Percentiles rank a stretch among this genome's conserved stretches.
Conservation (phyloP, 2,113 vertebrate species). For the Tauraco erythrolophus region DNA sequence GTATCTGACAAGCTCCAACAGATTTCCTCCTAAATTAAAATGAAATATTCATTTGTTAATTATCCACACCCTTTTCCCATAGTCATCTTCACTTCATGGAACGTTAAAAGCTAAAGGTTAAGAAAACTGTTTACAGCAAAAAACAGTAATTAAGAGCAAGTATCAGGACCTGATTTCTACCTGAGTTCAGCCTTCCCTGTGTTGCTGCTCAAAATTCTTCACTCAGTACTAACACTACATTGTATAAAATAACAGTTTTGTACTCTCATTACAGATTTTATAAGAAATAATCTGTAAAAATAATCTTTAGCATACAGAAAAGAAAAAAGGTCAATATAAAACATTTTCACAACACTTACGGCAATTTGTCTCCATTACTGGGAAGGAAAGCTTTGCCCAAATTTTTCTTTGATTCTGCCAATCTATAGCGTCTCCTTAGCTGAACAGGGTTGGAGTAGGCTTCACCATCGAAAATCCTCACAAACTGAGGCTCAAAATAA, state of each 20-base stretch:
- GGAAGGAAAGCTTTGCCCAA: conserved; percentile 85
- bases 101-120: background rate
- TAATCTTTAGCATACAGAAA: background rate
- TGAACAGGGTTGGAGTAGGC: conserved; percentile 79
- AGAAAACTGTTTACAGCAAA: background rate
- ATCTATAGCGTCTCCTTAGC: conserved; percentile 76
- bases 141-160: background rate
- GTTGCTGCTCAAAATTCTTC: background rate
- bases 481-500: conserved; percentile 85
- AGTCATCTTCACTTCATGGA: background rate
- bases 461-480: conserved; percentile 85
- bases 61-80: background rate
- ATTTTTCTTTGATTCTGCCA: conserved; percentile 86
- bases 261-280: background rate
- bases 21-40: background rate
- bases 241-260: background rate
- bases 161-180: background rate
- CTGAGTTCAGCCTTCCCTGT: background rate
- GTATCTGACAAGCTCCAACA: background rate
- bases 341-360: conserved; percentile 74
- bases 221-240: background rate
- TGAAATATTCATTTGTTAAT: background rate
- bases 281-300: background rate
- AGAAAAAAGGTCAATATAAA: background rate
- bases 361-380: conserved; percentile 79